A percentile compares a stretch with the other conserved stretches of the same genome.
These are phyloP conservation scores for Lordiphosa collinella DNA, from an alignment of 1,140 invertebrate genomes.

Conservation along the genomic window DNA sequence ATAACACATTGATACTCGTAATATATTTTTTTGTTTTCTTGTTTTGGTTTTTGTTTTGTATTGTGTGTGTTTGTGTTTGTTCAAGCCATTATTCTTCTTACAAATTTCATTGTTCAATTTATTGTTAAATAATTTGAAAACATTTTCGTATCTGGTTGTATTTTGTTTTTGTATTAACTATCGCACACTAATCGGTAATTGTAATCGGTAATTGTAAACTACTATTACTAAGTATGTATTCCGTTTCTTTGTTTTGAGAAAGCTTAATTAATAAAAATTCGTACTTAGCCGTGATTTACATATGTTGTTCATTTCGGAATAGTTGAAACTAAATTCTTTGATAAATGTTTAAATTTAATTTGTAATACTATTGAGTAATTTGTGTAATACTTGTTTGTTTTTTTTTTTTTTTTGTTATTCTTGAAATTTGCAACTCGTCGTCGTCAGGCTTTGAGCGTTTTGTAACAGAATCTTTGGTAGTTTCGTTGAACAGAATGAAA, in stretches of 20 bases:
- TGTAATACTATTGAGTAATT: slow-evolving; percentile 65
- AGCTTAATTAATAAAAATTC: slow-evolving; percentile 75
- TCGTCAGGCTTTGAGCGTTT: slow-evolving; percentile 51
- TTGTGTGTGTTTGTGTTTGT: slow-evolving; percentile 1
- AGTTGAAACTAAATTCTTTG: slow-evolving; percentile 41
- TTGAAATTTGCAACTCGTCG: slow-evolving; percentile 29
- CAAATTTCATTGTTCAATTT: slow-evolving; percentile 37
- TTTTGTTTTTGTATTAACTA: slow-evolving; percentile 56
- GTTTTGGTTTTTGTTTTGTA: neutral
- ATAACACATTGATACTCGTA: slow-evolving; percentile 49
- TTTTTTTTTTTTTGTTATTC: slow-evolving; percentile 14
- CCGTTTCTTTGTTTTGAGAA: slow-evolving; percentile 40
- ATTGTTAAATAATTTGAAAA: slow-evolving; percentile 67
- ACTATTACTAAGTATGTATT: slow-evolving; percentile 47
- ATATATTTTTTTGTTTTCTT: slow-evolving; percentile 24
- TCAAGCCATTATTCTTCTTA: slow-evolving; percentile 60
- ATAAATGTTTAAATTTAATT: slow-evolving; percentile 54
- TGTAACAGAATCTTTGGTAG: slow-evolving; percentile 23
- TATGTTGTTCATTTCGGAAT: slow-evolving; percentile 45
- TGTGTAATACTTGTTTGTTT: slow-evolving; percentile 37
- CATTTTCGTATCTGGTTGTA: slow-evolving; percentile 29
- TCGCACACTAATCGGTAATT: slow-evolving; percentile 60
- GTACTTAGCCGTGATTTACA: slow-evolving; percentile 70
- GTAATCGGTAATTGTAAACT: slow-evolving; percentile 60
- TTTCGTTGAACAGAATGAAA: slow-evolving; percentile 48